Percentiles rank a stretch among this genome's conserved stretches.
These are phyloP conservation scores for Lepidurus apus DNA, from an alignment of 1,140 invertebrate genomes.

Conservation along the genomic window DNA sequence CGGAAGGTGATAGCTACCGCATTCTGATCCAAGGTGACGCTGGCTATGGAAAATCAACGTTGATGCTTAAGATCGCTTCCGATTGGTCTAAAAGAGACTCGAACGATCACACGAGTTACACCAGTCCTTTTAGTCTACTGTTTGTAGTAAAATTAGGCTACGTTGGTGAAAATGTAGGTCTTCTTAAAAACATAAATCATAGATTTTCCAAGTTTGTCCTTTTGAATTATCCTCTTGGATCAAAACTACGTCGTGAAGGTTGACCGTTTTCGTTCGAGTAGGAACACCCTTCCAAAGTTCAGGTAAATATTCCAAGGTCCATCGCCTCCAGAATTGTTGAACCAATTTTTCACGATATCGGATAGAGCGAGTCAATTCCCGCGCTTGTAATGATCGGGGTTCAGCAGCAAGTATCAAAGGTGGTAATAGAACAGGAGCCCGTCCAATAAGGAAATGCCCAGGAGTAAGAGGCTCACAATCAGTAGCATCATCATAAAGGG, in stretches of 20 bases:
- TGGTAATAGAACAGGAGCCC: not conserved
- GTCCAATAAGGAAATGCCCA: slow-evolving; percentile 39
- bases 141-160: too few species aligned
- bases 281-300: not conserved
- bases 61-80: too few species aligned
- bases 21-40: too few species aligned
- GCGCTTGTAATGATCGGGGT: too few species aligned
- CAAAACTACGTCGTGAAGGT: not conserved
- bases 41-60: too few species aligned
- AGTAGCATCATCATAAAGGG: slow-evolving; percentile 39
- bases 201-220: slow-evolving; percentile 39
- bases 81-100: too few species aligned
- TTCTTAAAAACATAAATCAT: too few species aligned
- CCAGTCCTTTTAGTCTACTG: too few species aligned
- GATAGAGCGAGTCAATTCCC: not conserved
- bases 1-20: too few species aligned
- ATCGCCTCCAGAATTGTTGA: not conserved
- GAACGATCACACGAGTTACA: too few species aligned
- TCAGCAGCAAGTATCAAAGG: not conserved
- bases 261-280: not conserved
- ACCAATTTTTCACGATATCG: slow-evolving; percentile 25
- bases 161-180: too few species aligned
- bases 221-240: not conserved
- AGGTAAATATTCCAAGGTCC: slow-evolving; percentile 14
- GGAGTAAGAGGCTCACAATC: slow-evolving; percentile 40